Evolutionary conservation across 2,797 vertebrate genomes (phyloP), one percentile per base, ranked within the genome.

Genomic region (Acanthiza pusilla): DNA sequence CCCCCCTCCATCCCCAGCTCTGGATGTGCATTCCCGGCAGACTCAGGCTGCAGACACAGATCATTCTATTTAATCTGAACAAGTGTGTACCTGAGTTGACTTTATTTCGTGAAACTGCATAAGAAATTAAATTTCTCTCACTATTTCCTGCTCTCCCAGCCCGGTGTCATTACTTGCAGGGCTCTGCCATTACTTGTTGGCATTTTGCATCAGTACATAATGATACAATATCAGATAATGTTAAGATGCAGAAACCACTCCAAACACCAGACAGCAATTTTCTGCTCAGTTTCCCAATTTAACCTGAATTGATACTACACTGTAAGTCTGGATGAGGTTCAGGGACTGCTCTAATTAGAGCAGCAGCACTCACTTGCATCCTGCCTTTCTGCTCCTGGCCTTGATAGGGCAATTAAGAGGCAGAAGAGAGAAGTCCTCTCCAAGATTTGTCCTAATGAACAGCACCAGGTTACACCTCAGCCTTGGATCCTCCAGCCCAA

Each of bases 231-330:
- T 92, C 92, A 88, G 93, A 91, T 95, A 94, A 94, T 76, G 95
- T 90, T 87, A 87, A 95, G 91, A 96, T 91, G 92, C 94, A 94
- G 89, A 93, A 96, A 72, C 16, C 88, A 92, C 89, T 94, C 94
- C 90, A 95, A 96, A 96, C 89, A 94, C 83, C 94, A 96, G 94
- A 91, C 93, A 94, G 96, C 95, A 96, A 97, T 97, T 97, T 96
- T 96, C 96, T 96, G 96, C 96, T 96, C 91, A 96, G 89, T 96
- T 96, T 96, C 96, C 92, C 95, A 96, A 85, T 94, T 95, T 82
- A 96, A 96, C 92, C 94, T 94, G 96, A 90, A 95, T 86, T 95
- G 95, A 96, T 96, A 86, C 87, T 85, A 89, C 93, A 96, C 27
- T 82, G 91, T 74, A 93, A 76, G 74, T 54, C 71, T 96, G 91